Percentiles rank a stretch among this genome's conserved stretches.
Evolutionary conservation across 2,888 invertebrate species (phyloP).

Genomic region (Eustalomyia histrio): DNA sequence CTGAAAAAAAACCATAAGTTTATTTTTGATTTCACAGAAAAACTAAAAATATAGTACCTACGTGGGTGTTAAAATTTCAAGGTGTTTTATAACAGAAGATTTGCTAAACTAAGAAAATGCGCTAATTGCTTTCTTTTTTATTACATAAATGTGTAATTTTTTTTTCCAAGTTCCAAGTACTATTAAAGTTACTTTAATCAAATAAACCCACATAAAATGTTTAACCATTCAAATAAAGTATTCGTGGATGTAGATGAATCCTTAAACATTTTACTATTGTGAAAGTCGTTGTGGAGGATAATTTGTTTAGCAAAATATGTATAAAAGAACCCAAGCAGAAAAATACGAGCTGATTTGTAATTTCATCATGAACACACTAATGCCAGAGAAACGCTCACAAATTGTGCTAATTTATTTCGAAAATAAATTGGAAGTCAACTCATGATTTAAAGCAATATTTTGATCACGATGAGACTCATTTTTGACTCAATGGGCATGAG

Average conservation of each 20-base stretch:
- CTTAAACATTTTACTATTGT: constrained; percentile 26
- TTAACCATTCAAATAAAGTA: constrained; percentile 16
- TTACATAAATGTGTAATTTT: not conserved
- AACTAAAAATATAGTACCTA: constrained; percentile 10
- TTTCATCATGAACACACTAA: too few relatives aligned
- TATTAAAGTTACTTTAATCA: constrained; percentile 21
- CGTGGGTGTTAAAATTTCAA: constrained; percentile 43
- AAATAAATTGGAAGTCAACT: too few relatives aligned
- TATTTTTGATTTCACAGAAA: not conserved
- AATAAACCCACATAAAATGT: constrained; percentile 14
- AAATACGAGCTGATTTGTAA: too few relatives aligned
- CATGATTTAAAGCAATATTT: too few relatives aligned
- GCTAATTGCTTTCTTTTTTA: constrained; percentile 51
- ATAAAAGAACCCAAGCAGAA: too few relatives aligned
- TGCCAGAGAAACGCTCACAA: too few relatives aligned
- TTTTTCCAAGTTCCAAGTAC: not conserved
- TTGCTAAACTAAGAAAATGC: constrained; percentile 40
- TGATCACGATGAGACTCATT: too few relatives aligned
- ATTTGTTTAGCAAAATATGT: too few relatives aligned
- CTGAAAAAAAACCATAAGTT: not conserved
- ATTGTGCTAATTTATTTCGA: too few relatives aligned
- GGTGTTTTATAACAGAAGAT: constrained; percentile 31
- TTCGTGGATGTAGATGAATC: constrained; percentile 24
- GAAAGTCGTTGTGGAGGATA: not conserved
- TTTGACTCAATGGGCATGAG: too few relatives aligned